Percentiles rank a stretch among this genome's conserved stretches.
These are phyloP conservation scores for Phoxinus dragarum DNA, from an alignment of 2,797 vertebrate species.

Conservation along the genomic window DNA sequence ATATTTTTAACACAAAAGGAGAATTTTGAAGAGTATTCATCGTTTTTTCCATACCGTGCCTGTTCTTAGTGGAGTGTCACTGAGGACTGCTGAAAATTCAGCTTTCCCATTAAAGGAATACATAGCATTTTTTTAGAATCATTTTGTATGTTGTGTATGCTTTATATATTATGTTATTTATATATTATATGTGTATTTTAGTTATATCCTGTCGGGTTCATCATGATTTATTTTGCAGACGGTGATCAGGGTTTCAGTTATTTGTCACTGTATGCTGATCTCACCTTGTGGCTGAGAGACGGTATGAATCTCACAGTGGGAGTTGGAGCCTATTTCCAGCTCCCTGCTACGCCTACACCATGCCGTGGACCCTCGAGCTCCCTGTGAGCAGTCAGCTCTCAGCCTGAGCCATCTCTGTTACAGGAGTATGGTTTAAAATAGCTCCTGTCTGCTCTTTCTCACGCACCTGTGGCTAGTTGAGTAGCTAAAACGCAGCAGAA, in stretches of 20 bases:
- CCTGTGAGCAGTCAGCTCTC: conserved; percentile 39
- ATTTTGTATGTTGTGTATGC: neutral
- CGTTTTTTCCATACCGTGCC: too few relatives aligned
- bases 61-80: neutral
- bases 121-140: too few relatives aligned
- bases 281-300: conserved; percentile 34
- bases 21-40: neutral
- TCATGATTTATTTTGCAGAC: neutral
- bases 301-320: conserved; percentile 49
- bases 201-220: neutral
- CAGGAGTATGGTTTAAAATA: conserved; percentile 57
- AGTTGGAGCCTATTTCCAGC: conserved; percentile 59
- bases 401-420: conserved; percentile 49
- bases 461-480: conserved; percentile 50
- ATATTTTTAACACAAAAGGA: neutral
- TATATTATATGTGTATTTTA: neutral
- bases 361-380: conserved; percentile 33
- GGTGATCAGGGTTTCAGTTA: conserved; percentile 7
- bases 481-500: conserved; percentile 38
- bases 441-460: conserved; percentile 51
- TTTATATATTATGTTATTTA: neutral
- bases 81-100: too few relatives aligned
- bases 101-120: too few relatives aligned
- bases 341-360: conserved; percentile 53
- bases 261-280: conserved; percentile 15